Evolutionary conservation across 1,140 invertebrate genomes (phyloP).

Genomic region (Bombus cullumanus): DNA sequence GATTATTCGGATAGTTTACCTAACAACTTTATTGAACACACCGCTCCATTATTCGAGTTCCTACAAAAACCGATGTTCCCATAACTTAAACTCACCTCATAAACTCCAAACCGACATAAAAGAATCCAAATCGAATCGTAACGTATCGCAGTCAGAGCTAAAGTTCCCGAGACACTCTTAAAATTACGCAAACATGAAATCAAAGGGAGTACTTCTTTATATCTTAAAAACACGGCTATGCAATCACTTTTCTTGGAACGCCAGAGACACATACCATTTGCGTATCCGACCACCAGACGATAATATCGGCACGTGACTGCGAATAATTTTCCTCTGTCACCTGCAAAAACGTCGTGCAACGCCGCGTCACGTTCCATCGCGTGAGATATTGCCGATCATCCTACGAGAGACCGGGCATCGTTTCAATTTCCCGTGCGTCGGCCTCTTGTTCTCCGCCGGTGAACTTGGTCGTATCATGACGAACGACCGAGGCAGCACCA

Average conservation of each 20-base stretch:
- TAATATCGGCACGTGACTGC: constrained; percentile 36
- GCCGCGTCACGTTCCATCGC: constrained; percentile 47
- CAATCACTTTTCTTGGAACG: background rate
- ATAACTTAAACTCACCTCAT: background rate
- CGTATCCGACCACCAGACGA: background rate
- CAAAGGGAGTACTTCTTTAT: background rate
- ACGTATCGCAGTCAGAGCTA: background rate
- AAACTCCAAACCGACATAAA: background rate
- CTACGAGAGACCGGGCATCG: constrained; percentile 32
- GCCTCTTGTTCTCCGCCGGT: constrained; percentile 29
- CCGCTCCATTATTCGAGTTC: too few species aligned
- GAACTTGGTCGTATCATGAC: constrained; percentile 40
- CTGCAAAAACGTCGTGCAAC: constrained; percentile 37
- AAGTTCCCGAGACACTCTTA: too few species aligned
- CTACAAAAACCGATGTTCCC: too few species aligned
- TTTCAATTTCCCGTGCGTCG: constrained; percentile 64
- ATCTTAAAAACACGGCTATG: background rate
- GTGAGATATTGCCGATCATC: constrained; percentile 46
- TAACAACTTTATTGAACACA: background rate
- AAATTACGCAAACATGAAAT: background rate
- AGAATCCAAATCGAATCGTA: background rate
- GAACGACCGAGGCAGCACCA: constrained; percentile 39
- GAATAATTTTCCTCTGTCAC: constrained; percentile 46
- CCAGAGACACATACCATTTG: background rate
- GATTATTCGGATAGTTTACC: background rate